Evolutionary conservation across 2,113 vertebrate species (phyloP).

Genomic region (Ammodramus savannarum): DNA sequence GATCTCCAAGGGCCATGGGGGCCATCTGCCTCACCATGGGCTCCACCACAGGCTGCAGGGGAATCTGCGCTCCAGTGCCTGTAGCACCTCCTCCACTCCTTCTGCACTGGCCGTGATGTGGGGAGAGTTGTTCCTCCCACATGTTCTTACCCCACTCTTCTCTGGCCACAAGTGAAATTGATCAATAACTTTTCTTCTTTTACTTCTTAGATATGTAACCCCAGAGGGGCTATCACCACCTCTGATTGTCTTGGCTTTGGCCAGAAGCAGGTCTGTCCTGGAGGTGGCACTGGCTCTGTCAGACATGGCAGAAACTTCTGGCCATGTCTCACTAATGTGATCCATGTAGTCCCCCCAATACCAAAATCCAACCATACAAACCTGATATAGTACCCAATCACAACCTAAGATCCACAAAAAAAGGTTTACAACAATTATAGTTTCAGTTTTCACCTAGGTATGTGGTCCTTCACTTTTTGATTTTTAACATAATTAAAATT

Average conservation of each 20-base stretch:
- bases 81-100: accelerated
- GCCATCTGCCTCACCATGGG: neutral
- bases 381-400: neutral
- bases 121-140: neutral
- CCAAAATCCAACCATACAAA: neutral
- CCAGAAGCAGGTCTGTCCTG: neutral
- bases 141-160: neutral
- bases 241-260: neutral
- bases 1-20: neutral
- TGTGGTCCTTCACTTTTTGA: neutral
- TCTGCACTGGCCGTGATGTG: neutral
- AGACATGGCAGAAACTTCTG: neutral
- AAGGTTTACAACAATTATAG: neutral
- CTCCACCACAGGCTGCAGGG: accelerated
- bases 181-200: neutral
- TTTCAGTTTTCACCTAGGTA: neutral
- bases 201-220: neutral
- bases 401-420: neutral
- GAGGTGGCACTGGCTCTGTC: neutral
- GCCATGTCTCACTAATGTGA: accelerated
- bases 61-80: accelerated
- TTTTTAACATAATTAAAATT: neutral
- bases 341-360: accelerated
- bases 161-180: neutral
- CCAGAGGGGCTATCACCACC: neutral